A percentile compares a stretch with the other conserved stretches of the same genome.
These are phyloP conservation scores for Asobara japonica DNA, from an alignment of 1,140 invertebrate genomes.

Conservation along the genomic window DNA sequence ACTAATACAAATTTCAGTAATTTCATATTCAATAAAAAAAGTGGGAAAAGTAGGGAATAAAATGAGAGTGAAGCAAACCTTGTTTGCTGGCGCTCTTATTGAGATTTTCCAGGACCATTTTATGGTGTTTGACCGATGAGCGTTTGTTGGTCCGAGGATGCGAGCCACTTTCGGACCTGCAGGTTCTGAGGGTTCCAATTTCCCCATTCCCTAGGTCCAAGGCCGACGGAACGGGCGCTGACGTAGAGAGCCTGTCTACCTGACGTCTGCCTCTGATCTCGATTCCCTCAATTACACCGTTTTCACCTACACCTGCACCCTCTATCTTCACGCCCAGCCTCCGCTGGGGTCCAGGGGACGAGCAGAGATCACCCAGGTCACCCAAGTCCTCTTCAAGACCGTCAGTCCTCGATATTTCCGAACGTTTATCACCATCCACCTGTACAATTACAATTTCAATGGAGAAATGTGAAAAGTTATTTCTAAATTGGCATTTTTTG, in stretches of 20 bases:
- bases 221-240: conserved; percentile 72
- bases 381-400: background rate
- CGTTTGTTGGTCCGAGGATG: conserved; percentile 66
- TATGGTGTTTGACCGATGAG: conserved; percentile 71
- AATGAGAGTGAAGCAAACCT: no score
- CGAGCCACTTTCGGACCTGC: conserved; percentile 62
- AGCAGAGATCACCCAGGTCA: conserved; percentile 16
- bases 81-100: no score
- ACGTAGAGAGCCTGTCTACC: conserved; percentile 69
- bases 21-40: no score
- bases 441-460: no score
- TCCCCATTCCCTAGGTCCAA: conserved; percentile 63
- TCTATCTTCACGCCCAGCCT: conserved; percentile 47
- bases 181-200: conserved; percentile 53
- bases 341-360: conserved; percentile 52
- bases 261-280: conserved; percentile 52
- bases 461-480: no score
- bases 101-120: conserved; percentile 70
- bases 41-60: no score
- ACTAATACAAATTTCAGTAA: no score
- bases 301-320: conserved; percentile 34
- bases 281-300: conserved; percentile 49
- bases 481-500: no score
- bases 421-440: conserved; percentile 44
- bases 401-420: background rate